Conservation (phyloP, 1,140 invertebrate species). For the Caenorhabditis inopinata region DNA sequence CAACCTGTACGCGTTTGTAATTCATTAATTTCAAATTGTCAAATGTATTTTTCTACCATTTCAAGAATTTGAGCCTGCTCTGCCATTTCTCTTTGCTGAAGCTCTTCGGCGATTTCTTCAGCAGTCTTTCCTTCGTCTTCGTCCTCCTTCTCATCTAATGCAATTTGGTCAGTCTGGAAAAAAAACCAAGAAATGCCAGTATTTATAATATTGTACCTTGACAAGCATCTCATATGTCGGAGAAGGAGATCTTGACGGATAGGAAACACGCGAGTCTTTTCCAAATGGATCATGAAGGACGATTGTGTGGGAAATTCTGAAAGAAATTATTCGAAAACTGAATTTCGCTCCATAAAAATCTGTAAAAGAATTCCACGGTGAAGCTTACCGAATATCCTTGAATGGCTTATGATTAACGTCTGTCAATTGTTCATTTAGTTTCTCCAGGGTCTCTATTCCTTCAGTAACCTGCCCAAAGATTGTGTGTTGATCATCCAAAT, state of each 20-base stretch:
- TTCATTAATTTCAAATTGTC: too few relatives aligned
- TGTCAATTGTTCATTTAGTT: conserved; percentile 89
- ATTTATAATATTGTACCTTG: conserved; percentile 67
- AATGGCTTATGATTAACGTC: conserved; percentile 87
- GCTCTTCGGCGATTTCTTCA: conserved; percentile 82
- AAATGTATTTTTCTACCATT: conserved; percentile 73
- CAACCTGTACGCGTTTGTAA: conserved; percentile 70
- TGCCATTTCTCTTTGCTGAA: conserved; percentile 87
- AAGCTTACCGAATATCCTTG: conserved; percentile 79
- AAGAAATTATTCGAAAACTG: conserved; percentile 38
- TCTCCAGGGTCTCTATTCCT: conserved; percentile 82
- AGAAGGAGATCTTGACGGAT: conserved; percentile 83
- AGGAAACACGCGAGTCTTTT: conserved; percentile 77
- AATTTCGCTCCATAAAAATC: too few relatives aligned
- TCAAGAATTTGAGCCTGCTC: conserved; percentile 94
- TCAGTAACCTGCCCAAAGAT: conserved; percentile 95
- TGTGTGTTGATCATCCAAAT: conserved; percentile 87
- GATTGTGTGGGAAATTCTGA: conserved; percentile 90
- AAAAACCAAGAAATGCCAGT: conserved; percentile 9
- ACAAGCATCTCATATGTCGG: conserved; percentile 77
- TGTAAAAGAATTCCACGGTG: too few relatives aligned
- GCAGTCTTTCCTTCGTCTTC: conserved; percentile 81
- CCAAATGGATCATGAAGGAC: conserved; percentile 93
- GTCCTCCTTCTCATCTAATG: conserved; percentile 89
- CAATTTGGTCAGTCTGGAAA: conserved; percentile 80